A percentile compares a stretch with the other conserved stretches of the same genome.
phyloP scores from a whole-genome alignment of 1,140 invertebrate species.

The Drosophila kikkawai region DNA sequence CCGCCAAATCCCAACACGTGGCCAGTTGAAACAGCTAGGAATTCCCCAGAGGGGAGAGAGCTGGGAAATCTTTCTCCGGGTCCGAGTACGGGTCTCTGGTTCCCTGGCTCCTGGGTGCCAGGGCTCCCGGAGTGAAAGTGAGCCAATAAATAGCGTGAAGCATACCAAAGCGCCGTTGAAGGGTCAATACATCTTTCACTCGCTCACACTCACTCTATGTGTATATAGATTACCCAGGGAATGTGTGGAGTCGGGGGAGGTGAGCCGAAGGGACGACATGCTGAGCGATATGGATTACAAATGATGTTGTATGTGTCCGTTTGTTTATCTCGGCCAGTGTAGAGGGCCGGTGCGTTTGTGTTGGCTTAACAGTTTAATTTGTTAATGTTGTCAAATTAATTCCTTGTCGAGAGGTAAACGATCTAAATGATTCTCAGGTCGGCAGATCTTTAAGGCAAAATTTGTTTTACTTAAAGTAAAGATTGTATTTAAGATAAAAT shows the following conservation, averaged over 20 bases:
- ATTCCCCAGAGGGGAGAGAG: conserved; percentile 65
- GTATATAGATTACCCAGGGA: conserved; percentile 5
- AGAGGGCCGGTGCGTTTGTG: conserved; percentile 26
- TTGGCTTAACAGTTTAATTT: conserved; percentile 83
- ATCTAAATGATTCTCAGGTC: conserved; percentile 38
- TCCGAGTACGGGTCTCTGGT: conserved; percentile 17
- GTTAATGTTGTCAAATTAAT: conserved; percentile 85
- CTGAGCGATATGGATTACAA: conserved; percentile 84
- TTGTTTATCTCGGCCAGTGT: conserved; percentile 38
- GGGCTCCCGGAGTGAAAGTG: conserved; percentile 66
- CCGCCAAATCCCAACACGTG: conserved; percentile 75
- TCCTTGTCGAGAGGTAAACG: conserved; percentile 63
- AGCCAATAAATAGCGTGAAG: conserved; percentile 83
- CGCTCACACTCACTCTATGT: conserved; percentile 25
- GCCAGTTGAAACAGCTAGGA: conserved; percentile 47
- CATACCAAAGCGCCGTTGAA: conserved; percentile 71
- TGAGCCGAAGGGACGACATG: conserved; percentile 63
- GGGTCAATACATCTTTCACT: conserved; percentile 80
- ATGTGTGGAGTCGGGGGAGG: conserved; percentile 33
- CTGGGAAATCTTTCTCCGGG: conserved; percentile 41
- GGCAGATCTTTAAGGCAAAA: conserved; percentile 6
- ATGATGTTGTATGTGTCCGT: conserved; percentile 80
- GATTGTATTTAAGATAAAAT: background rate
- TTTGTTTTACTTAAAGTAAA: background rate
- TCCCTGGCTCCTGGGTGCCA: conserved; percentile 11